These are phyloP conservation scores for Cosmia trapezina DNA, from an alignment of 2,888 invertebrate genomes.

Conservation along the genomic window DNA sequence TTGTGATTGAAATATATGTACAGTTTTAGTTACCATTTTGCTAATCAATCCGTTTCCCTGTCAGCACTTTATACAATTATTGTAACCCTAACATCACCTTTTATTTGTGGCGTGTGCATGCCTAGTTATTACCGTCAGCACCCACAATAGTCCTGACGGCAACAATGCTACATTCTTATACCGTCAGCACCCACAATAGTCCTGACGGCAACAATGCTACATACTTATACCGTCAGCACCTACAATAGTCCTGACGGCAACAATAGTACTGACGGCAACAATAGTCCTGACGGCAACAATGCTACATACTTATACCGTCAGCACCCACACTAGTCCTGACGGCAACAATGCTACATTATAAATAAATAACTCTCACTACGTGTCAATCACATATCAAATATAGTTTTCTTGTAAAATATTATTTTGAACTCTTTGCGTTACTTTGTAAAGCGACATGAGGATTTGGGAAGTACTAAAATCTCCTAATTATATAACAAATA, in stretches of 20 bases:
- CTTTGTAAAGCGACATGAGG: constrained; percentile 14
- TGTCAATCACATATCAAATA: constrained; percentile 55
- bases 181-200: not conserved
- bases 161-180: constrained; percentile 24
- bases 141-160: not conserved
- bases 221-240: constrained; percentile 9
- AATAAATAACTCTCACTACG: constrained; percentile 62
- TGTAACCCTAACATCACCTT: no score
- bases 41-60: not conserved
- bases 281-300: not conserved
- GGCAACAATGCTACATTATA: not conserved
- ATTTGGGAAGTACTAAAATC: not conserved
- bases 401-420: constrained; percentile 39
- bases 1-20: not conserved
- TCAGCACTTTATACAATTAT: not conserved
- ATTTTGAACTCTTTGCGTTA: constrained; percentile 46
- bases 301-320: constrained; percentile 10
- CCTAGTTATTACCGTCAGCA: not conserved
- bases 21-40: not conserved
- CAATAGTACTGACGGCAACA: not conserved
- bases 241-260: not conserved
- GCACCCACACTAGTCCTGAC: not conserved
- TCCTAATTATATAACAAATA: not conserved
- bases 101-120: not conserved
- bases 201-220: not conserved